Evolutionary conservation across 2,113 vertebrate species (phyloP).

Genomic region (Parotia lawesii): DNA sequence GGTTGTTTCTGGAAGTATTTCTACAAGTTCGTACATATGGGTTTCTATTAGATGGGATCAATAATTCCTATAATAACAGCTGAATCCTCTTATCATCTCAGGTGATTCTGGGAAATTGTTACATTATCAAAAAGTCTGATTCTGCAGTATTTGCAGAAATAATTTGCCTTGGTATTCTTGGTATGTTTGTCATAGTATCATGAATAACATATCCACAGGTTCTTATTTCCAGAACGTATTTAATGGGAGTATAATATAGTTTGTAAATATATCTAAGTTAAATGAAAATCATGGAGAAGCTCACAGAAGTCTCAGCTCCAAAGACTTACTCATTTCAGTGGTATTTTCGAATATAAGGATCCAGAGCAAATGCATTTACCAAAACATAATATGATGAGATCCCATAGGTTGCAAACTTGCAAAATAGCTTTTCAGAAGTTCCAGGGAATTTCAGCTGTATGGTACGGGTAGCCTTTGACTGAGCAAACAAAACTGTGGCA

Average conservation of each 20-base stretch:
- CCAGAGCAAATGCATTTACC: not conserved
- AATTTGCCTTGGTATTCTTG: not conserved
- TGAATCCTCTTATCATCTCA: not conserved
- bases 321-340: not conserved
- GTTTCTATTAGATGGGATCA: slow-evolving; percentile 4
- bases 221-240: not conserved
- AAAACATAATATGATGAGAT: not conserved
- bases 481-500: not conserved
- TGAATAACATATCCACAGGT: not conserved
- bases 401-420: not conserved
- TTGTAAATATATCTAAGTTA: not conserved
- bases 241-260: not conserved
- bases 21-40: not conserved
- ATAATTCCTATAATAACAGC: not conserved
- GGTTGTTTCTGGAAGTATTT: not conserved
- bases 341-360: not conserved
- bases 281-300: not conserved
- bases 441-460: not conserved
- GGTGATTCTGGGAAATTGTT: not conserved
- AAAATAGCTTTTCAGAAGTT: not conserved
- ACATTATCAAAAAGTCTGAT: not conserved
- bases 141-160: not conserved
- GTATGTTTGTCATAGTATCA: not conserved
- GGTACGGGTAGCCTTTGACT: not conserved
- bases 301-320: not conserved